Percentiles rank a stretch among this genome's conserved stretches.
These are phyloP conservation scores for Caenorhabditis sp. DNA, from an alignment of 2,888 invertebrate species.

Conservation along the genomic window DNA sequence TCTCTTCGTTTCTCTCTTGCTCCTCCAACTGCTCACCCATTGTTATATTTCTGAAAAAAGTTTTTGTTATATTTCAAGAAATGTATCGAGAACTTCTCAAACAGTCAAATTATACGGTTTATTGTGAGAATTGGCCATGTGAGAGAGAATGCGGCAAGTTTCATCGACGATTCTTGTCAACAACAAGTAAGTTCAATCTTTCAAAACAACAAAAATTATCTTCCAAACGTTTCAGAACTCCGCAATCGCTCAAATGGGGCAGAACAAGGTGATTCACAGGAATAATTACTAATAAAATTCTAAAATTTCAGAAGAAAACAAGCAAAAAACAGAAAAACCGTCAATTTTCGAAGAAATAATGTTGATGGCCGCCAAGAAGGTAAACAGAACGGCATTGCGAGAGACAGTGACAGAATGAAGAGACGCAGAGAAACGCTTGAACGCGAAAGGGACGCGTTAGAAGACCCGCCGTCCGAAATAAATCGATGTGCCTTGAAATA, in stretches of 20 bases:
- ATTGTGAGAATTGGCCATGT: slow-evolving; percentile 38
- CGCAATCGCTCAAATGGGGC: neutral
- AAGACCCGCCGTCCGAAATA: neutral
- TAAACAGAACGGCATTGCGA: slow-evolving; percentile 3
- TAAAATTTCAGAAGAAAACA: neutral
- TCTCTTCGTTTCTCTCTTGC: neutral
- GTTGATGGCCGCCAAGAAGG: slow-evolving; percentile 33
- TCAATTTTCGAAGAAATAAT: slow-evolving; percentile 35
- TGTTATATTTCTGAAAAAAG: no score
- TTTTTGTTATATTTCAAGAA: no score
- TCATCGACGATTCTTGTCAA: slow-evolving; percentile 24
- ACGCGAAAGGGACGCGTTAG: neutral
- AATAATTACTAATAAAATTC: neutral
- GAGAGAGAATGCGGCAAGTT: slow-evolving; percentile 36
- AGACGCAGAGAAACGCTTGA: slow-evolving; percentile 3
- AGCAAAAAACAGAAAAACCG: neutral
- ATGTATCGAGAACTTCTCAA: slow-evolving; percentile 32
- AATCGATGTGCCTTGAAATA: neutral
- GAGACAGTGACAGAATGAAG: neutral
- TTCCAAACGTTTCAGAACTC: slow-evolving; percentile 10
- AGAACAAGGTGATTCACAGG: neutral
- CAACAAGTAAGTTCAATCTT: slow-evolving; percentile 34
- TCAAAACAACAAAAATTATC: neutral
- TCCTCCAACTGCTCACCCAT: neutral
- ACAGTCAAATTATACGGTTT: slow-evolving; percentile 12